phyloP scores from a whole-genome alignment of 2,888 invertebrate genomes.

The Acanthosepion esculentum region DNA sequence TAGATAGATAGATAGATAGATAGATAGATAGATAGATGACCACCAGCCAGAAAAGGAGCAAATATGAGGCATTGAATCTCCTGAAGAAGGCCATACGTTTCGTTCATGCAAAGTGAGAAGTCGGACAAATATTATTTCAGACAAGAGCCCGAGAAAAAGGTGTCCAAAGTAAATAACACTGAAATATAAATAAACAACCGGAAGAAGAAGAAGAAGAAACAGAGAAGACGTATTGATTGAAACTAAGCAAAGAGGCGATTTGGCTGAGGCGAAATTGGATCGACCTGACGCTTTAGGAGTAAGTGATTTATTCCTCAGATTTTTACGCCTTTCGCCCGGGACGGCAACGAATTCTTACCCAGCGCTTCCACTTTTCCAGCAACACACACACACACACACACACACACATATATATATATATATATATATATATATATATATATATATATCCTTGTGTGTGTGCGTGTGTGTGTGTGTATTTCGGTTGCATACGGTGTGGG shows the following conservation, averaged over 20 bases:
- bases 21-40: neutral
- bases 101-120: no score
- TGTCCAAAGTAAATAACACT: no score
- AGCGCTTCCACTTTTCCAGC: neutral
- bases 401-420: no score
- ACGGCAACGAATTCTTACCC: neutral
- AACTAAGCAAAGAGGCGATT: neutral
- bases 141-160: neutral
- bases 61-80: neutral
- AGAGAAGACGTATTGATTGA: neutral
- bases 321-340: neutral
- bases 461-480: neutral
- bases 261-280: neutral
- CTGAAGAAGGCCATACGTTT: no score
- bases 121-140: no score
- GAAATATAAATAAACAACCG: neutral
- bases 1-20: neutral
- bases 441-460: no score
- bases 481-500: neutral
- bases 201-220: neutral
- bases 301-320: neutral
- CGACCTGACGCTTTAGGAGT: neutral
- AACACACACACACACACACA: no score
- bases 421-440: neutral
- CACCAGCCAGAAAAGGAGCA: neutral